These are phyloP conservation scores for Platyura marginata DNA, from an alignment of 1,140 invertebrate species.

Conservation along the genomic window DNA sequence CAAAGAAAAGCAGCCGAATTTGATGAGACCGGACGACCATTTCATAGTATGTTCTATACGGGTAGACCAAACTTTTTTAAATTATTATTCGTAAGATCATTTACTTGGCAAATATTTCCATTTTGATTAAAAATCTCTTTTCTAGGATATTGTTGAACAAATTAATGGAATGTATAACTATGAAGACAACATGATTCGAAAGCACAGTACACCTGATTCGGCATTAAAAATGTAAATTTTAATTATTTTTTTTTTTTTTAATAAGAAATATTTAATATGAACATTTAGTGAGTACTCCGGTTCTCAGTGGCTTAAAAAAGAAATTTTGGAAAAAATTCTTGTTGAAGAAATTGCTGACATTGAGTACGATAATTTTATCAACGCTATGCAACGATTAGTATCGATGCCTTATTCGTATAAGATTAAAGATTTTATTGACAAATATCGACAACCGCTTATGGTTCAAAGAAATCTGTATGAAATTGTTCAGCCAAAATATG, in stretches of 20 bases:
- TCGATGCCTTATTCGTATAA: conserved; percentile 49
- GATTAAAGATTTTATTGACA: conserved; percentile 48
- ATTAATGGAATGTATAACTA: conserved; percentile 44
- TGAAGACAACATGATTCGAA: conserved; percentile 44
- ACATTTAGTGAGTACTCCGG: conserved; percentile 31
- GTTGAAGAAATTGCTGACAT: conserved; percentile 51
- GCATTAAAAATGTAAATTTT: conserved; percentile 36
- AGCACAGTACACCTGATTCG: conserved; percentile 34
- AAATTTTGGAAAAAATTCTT: conserved; percentile 42
- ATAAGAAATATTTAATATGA: conserved; percentile 2
- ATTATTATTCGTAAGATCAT: conserved; percentile 49
- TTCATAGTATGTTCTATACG: conserved; percentile 82
- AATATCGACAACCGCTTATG: conserved; percentile 38
- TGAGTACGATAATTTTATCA: conserved; percentile 56
- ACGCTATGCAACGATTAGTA: conserved; percentile 47
- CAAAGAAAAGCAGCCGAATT: conserved; percentile 74
- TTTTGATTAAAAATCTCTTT: conserved; percentile 1
- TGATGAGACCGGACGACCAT: conserved; percentile 70
- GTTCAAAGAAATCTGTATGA: conserved; percentile 30
- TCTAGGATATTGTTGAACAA: conserved; percentile 37
- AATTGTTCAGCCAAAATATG: conserved; percentile 42
- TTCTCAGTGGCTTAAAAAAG: conserved; percentile 47
- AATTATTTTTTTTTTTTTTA: conserved; percentile 3
- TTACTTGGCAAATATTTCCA: conserved; percentile 1
- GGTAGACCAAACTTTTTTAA: conserved; percentile 65